Evolutionary conservation across 2,888 invertebrate species (phyloP).

Genomic region (Pachycephus smyrnensis): DNA sequence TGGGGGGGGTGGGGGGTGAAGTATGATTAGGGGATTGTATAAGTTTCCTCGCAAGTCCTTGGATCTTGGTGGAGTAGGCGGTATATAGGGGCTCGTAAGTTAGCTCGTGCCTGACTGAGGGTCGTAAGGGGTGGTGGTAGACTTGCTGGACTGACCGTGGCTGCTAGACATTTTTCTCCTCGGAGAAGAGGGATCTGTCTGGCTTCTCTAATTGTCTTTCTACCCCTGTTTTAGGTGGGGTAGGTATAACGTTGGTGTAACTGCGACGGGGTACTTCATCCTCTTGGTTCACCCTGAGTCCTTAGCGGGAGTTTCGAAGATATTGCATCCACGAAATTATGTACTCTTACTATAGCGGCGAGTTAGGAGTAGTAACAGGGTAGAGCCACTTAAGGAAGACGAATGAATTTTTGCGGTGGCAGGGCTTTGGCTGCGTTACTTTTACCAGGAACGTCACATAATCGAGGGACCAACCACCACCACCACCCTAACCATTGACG

Average conservation of each 20-base stretch:
- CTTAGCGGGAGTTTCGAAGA: not conserved
- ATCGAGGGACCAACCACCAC: conserved; percentile 13
- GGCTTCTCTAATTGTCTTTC: conserved; percentile 8
- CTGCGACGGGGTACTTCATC: not conserved
- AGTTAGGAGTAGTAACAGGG: conserved; percentile 2
- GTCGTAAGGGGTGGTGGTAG: not conserved
- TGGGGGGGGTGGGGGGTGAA: not conserved
- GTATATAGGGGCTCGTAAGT: not conserved
- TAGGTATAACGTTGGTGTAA: not conserved
- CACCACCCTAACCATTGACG: not conserved
- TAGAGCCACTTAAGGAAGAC: conserved; percentile 8
- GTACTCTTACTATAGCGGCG: conserved; percentile 1
- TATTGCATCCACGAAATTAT: conserved; percentile 16
- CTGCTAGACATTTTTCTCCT: not conserved
- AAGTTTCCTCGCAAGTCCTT: not conserved
- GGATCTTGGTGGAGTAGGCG: not conserved
- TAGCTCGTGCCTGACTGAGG: not conserved
- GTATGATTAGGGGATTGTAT: not conserved
- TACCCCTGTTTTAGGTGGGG: conserved; percentile 7
- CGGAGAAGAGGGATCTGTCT: not conserved
- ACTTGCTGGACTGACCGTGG: not conserved
- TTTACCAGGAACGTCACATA: conserved; percentile 20
- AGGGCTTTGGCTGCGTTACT: conserved; percentile 17
- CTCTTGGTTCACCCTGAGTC: not conserved
- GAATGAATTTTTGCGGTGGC: not conserved